Base-by-base conservation (phyloP, 2,888 invertebrate genomes). In the Drosophila meridiana region DNA sequence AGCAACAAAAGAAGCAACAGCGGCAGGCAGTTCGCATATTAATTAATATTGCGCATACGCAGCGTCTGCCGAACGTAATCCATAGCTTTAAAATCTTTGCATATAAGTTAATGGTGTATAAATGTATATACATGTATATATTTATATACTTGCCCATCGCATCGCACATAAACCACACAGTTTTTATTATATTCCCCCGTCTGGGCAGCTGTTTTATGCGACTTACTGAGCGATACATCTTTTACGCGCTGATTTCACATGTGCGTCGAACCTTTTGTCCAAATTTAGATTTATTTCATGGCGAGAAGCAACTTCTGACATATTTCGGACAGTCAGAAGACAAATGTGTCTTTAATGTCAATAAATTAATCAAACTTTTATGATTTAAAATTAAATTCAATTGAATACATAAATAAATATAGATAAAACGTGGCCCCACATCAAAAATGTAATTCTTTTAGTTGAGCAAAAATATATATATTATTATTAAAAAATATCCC, bases 251-350 rank as follows among this genome's bases (percentile, higher is more conserved):
- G 76, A 88, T 88, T 83, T 78, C 90, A 69, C 85, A 86, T 86
- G 86, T 90, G 85, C 66, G 86, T 64, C 82, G 47, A 73, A 47
- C 80, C 72, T 73, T 61, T 63, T 56, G 40, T 47, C 38, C 36
- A 42, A 78, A 84, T 89, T 83, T 76, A 90, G 90, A 85, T 85
- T 89, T 89, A 90, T 85, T 76, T 82, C 61, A 58, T 43, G 52
- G 73, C 67, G 61, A 65, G 73, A 32, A 50, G 47, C 71, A 84
- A 79, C 61, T 89, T 85, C 73, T 85, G 85, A 90, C 85, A 88
- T 74, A 73, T 86, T 90, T 90, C 74, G 57, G 78, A 69, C 80
- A 77, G 58, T 38, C 69, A 26, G 32, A 76, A 80, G 75, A 85
- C 72, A 87, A 85, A 89, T 87, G 69, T 32, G 43, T 42, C 58